These are phyloP conservation scores for Dolichallabes microphthalmus DNA, from an alignment of 2,113 vertebrate genomes.

Conservation along the genomic window DNA sequence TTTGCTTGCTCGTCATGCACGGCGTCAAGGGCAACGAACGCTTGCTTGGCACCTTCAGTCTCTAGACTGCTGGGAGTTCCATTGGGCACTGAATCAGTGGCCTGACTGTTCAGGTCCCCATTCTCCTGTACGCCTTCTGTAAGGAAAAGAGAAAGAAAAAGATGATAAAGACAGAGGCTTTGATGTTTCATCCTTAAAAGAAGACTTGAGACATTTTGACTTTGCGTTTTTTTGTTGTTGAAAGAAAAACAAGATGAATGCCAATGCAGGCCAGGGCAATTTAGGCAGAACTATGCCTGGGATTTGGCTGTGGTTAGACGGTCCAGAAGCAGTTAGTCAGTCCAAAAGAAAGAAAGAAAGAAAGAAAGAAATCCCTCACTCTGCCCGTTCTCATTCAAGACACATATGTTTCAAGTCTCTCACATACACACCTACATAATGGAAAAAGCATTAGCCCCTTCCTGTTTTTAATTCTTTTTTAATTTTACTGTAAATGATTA, in stretches of 20 bases:
- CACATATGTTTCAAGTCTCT: too few species aligned
- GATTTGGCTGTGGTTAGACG: too few species aligned
- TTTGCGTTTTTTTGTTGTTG: not conserved
- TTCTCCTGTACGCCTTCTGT: slow-evolving; percentile 12
- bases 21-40: slow-evolving; percentile 59
- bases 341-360: too few species aligned
- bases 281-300: too few species aligned
- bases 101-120: slow-evolving; percentile 51
- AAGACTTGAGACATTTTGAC: not conserved
- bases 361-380: too few species aligned
- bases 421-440: too few species aligned
- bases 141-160: not conserved
- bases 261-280: not conserved
- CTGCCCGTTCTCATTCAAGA: too few species aligned
- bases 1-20: slow-evolving; percentile 53
- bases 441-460: too few species aligned
- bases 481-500: too few species aligned
- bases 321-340: too few species aligned
- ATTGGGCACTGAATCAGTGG: slow-evolving; percentile 42
- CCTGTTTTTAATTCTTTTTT: too few species aligned
- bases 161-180: not conserved
- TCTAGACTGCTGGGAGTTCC: not conserved
- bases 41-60: slow-evolving; percentile 42
- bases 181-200: too few species aligned
- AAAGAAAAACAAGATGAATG: not conserved